These are phyloP conservation scores for Heliangelus exortis DNA, from an alignment of 2,797 vertebrate species.

Conservation along the genomic window DNA sequence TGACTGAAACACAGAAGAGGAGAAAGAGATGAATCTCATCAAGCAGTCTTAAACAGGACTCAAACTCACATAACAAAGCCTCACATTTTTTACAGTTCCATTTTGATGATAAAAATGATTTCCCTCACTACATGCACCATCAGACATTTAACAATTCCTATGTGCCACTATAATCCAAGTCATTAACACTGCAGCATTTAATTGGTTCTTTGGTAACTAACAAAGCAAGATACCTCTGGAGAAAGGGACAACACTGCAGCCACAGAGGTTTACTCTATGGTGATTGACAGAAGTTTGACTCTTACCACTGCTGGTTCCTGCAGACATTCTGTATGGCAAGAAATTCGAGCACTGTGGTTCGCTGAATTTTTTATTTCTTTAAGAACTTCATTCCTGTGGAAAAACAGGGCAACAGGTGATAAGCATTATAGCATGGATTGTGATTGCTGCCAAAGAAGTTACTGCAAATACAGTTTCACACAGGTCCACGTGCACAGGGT, in stretches of 20 bases:
- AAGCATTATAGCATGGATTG: background rate
- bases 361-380: slow-evolving; percentile 75
- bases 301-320: slow-evolving; percentile 83
- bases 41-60: background rate
- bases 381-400: slow-evolving; percentile 84
- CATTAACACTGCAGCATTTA: background rate
- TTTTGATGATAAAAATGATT: background rate
- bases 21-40: background rate
- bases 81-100: background rate
- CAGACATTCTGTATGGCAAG: slow-evolving; percentile 79
- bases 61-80: background rate
- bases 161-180: background rate
- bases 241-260: background rate
- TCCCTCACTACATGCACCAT: background rate
- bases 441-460: background rate
- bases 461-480: background rate
- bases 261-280: background rate
- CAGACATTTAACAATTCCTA: background rate
- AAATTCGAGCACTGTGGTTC: background rate
- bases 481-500: background rate
- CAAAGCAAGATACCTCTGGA: background rate
- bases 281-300: background rate
- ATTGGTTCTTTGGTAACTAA: background rate
- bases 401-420: background rate
- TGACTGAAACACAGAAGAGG: slow-evolving; percentile 73